These are phyloP conservation scores for Thripadectes ignobilis DNA, from an alignment of 2,797 vertebrate genomes.

Conservation along the genomic window DNA sequence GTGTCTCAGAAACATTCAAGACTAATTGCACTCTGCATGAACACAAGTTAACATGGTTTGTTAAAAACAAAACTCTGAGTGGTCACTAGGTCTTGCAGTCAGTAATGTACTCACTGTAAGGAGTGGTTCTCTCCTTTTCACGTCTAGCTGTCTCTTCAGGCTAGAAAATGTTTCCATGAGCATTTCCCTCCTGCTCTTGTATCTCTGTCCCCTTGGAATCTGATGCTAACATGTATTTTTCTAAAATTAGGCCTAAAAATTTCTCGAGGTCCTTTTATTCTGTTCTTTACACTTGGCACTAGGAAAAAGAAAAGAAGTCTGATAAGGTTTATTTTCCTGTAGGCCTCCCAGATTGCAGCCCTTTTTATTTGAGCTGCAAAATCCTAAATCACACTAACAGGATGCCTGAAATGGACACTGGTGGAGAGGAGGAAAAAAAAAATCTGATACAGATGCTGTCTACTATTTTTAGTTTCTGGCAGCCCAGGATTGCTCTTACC, in stretches of 20 bases:
- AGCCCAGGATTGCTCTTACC: not conserved
- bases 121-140: not conserved
- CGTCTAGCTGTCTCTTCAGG: not conserved
- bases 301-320: not conserved
- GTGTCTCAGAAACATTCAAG: not conserved
- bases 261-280: not conserved
- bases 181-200: not conserved
- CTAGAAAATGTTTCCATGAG: not conserved
- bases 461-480: not conserved
- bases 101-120: fast-evolving
- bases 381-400: not conserved
- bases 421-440: not conserved
- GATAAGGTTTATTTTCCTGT: not conserved
- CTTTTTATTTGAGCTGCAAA: not conserved
- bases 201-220: not conserved
- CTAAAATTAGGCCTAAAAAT: not conserved
- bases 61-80: not conserved
- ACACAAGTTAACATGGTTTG: not conserved
- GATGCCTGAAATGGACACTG: not conserved
- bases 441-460: not conserved
- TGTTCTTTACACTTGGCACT: not conserved
- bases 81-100: not conserved
- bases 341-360: not conserved
- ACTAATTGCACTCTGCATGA: not conserved
- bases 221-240: not conserved